A percentile compares a stretch with the other conserved stretches of the same genome.
phyloP scores from a whole-genome alignment of 1,140 invertebrate species.

The Oreohelix idahoensis region DNA sequence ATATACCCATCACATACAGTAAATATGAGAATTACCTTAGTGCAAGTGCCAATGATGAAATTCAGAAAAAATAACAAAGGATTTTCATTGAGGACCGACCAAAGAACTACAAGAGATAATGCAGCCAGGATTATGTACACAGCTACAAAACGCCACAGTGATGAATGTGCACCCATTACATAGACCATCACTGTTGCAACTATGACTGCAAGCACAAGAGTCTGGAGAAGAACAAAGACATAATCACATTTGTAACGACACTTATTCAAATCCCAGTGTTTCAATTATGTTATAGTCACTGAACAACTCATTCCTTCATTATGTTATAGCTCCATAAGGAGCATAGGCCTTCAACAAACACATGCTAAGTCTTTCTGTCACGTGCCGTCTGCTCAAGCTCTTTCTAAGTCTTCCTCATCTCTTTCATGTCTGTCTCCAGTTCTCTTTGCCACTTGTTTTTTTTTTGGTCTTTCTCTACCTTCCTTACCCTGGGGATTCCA shows the following conservation, averaged over 20 bases:
- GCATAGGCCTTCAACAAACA: no score
- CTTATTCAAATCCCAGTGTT: no score
- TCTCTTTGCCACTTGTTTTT: no score
- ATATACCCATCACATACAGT: not conserved
- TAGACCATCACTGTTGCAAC: slow-evolving; percentile 11
- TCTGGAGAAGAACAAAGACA: not conserved
- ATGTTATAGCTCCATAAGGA: no score
- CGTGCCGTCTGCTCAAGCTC: no score
- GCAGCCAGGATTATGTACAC: not conserved
- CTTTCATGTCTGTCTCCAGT: no score
- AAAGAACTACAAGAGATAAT: not conserved
- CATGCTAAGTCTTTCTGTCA: no score
- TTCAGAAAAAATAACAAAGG: not conserved
- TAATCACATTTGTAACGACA: not conserved
- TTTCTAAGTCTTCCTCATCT: no score
- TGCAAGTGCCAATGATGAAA: not conserved
- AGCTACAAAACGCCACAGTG: not conserved
- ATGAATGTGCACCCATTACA: not conserved
- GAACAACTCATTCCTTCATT: no score
- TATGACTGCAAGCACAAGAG: not conserved
- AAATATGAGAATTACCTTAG: not conserved
- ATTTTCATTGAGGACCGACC: not conserved
- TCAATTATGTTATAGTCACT: no score
- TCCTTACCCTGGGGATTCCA: no score
- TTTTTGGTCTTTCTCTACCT: no score